These are phyloP conservation scores for Python bivittatus DNA, from an alignment of 2,113 vertebrate species.

Conservation along the genomic window DNA sequence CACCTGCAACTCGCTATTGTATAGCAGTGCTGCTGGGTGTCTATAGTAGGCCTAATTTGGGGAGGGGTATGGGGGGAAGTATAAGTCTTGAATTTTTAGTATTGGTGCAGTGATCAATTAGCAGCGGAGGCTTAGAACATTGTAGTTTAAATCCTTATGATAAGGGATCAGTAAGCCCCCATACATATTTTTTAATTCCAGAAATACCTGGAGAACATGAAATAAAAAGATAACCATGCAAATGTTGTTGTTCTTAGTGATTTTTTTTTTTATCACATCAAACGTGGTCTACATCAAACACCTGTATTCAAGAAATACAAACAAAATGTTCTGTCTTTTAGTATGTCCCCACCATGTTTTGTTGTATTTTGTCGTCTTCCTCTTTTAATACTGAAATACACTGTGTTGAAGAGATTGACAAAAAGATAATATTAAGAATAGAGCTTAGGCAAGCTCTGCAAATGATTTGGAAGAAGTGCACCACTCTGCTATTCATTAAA, in stretches of 20 bases:
- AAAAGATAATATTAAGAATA: not conserved
- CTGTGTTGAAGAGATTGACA: not conserved
- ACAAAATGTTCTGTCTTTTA: not conserved
- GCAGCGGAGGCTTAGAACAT: not conserved
- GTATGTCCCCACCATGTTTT: not conserved
- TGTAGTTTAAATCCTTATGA: slow-evolving; percentile 1
- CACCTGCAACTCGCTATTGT: slow-evolving; percentile 9
- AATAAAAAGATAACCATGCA: slow-evolving; percentile 42
- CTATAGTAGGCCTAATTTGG: not conserved
- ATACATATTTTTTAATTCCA: slow-evolving; percentile 39
- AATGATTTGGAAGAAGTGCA: not conserved
- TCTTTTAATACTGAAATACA: not conserved
- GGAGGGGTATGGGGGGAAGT: not conserved
- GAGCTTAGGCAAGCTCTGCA: not conserved
- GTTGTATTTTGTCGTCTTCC: not conserved
- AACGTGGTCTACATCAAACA: not conserved
- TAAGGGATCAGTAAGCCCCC: slow-evolving; percentile 4
- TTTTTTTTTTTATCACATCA: not conserved
- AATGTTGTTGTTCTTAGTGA: not conserved
- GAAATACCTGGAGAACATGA: not conserved
- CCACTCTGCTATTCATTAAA: not conserved
- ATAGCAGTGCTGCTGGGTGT: not conserved
- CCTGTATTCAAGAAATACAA: not conserved
- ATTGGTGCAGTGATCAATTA: slow-evolving; percentile 24
- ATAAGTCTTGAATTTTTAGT: slow-evolving; percentile 6